A percentile compares a stretch with the other conserved stretches of the same genome.
Evolutionary conservation across 1,140 invertebrate species (phyloP).

Genomic region (Helicorthomorpha holstii): DNA sequence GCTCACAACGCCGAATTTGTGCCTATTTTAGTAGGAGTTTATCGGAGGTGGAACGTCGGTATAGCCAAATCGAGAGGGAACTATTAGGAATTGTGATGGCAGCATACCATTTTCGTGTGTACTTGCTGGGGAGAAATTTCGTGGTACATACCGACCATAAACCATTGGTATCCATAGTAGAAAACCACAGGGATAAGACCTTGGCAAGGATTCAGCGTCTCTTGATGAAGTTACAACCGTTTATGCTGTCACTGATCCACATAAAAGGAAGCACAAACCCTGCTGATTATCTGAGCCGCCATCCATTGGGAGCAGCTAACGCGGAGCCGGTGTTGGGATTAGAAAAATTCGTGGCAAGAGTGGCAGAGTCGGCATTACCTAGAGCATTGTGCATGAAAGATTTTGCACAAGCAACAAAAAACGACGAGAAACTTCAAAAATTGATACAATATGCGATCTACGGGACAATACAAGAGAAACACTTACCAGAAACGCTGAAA

Average conservation of each 20-base stretch:
- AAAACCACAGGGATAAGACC: conserved; percentile 1
- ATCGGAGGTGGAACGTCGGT: conserved; percentile 10
- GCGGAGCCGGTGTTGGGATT: neutral
- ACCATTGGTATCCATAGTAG: conserved; percentile 7
- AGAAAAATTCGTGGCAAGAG: too few relatives aligned
- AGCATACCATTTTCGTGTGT: conserved; percentile 15
- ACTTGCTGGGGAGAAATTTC: conserved; percentile 11
- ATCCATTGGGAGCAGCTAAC: neutral
- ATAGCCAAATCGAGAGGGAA: too few relatives aligned
- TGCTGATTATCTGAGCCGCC: too few relatives aligned
- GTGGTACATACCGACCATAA: conserved; percentile 12
- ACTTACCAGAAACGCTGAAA: too few relatives aligned
- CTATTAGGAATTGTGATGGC: conserved; percentile 10
- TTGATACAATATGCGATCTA: neutral
- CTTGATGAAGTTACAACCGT: too few relatives aligned
- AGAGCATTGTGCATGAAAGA: neutral
- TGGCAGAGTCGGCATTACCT: neutral
- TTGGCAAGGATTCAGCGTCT: conserved; percentile 10
- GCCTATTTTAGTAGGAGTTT: conserved; percentile 1
- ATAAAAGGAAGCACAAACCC: neutral
- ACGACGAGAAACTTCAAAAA: conserved; percentile 2
- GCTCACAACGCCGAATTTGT: neutral
- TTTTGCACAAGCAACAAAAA: neutral
- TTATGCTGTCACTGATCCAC: neutral
- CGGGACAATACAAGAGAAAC: neutral